These are phyloP conservation scores for Cynopterus sphinx DNA, from an alignment of 2,797 vertebrate species.

Conservation along the genomic window DNA sequence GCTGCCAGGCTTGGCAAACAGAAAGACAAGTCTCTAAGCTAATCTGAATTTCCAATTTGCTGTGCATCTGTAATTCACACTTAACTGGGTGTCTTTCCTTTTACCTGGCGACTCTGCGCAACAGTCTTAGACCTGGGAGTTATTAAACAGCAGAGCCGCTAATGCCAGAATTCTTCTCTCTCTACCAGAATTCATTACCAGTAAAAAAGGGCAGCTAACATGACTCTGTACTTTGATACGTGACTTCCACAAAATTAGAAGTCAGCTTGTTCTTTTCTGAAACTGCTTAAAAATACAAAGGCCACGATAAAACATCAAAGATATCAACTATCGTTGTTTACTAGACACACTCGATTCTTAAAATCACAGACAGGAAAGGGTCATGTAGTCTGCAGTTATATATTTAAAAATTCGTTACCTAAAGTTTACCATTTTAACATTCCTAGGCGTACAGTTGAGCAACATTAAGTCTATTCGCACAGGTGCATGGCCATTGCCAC, in stretches of 20 bases:
- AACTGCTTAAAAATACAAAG: neutral
- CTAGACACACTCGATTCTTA: neutral
- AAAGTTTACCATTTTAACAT: neutral
- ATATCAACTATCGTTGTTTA: neutral
- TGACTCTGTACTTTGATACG: neutral
- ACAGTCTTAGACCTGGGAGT: neutral
- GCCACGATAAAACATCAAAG: neutral
- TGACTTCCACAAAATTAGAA: neutral
- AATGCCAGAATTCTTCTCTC: neutral
- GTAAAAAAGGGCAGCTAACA: neutral
- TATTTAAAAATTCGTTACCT: neutral
- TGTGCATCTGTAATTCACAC: neutral
- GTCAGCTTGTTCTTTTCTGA: neutral
- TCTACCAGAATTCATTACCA: neutral
- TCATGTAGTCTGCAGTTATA: neutral
- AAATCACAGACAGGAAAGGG: neutral
- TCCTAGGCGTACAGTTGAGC: neutral
- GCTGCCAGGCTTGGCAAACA: neutral
- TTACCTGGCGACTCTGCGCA: neutral
- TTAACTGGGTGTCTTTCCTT: neutral
- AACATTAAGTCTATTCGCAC: no score
- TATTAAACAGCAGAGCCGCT: constrained; percentile 1
- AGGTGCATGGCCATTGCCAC: no score
- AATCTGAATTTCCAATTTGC: neutral
- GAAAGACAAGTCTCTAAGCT: neutral